Evolutionary conservation across 2,113 vertebrate genomes (phyloP).

Genomic region (Cryptomyrus ogoouensis): DNA sequence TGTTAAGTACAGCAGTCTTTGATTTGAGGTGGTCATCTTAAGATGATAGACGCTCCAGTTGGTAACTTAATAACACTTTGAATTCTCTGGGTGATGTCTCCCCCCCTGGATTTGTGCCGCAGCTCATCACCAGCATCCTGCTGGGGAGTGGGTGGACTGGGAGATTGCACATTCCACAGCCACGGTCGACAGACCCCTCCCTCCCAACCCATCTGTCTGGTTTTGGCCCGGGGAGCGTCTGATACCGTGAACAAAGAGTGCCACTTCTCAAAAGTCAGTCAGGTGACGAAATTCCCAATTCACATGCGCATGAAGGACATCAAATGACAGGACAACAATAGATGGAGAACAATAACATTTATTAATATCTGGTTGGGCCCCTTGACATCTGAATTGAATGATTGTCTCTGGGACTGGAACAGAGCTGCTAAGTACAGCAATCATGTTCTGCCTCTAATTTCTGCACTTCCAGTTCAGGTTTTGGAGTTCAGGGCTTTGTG

Average conservation of each 20-base stretch:
- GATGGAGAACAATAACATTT: background rate
- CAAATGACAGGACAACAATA: background rate
- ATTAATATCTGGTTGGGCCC: background rate
- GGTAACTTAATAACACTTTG: background rate
- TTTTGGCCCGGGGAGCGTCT: background rate
- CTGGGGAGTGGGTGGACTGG: background rate
- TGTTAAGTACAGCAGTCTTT: background rate
- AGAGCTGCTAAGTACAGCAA: background rate
- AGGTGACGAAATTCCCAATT: background rate
- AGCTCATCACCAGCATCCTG: background rate
- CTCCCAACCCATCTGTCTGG: background rate
- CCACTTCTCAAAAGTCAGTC: background rate
- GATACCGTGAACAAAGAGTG: background rate
- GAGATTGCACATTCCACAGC: background rate
- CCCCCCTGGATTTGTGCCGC: background rate
- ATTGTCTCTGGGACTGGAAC: background rate
- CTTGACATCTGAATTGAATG: constrained; percentile 12
- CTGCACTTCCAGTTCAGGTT: background rate
- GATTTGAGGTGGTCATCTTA: background rate
- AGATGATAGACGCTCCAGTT: background rate
- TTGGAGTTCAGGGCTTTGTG: background rate
- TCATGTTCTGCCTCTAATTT: background rate
- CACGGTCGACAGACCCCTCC: background rate
- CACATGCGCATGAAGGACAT: background rate
- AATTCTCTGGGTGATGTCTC: background rate